Conservation (phyloP, 2,888 invertebrate genomes). For the Molanna angustata region DNA sequence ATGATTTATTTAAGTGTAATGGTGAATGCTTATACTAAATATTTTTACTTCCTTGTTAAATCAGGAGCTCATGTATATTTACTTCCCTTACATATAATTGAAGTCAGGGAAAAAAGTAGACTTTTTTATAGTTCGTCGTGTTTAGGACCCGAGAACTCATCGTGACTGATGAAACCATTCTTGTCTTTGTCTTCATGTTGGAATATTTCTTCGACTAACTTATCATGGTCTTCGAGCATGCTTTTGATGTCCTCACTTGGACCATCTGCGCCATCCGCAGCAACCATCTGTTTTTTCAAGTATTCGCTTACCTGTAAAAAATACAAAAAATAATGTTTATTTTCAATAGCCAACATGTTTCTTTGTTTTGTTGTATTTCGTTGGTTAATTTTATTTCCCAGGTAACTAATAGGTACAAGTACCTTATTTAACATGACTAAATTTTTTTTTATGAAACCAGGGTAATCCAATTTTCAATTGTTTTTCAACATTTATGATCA, state of each 20-base stretch:
- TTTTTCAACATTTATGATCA: no score
- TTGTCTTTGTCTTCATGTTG: slow-evolving; percentile 96
- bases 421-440: no score
- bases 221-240: slow-evolving; percentile 86
- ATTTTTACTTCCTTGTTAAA: slow-evolving; percentile 22
- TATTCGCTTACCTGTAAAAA: slow-evolving; percentile 79
- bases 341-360: no score
- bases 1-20: no score
- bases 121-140: slow-evolving; percentile 87
- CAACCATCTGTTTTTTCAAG: slow-evolving; percentile 87
- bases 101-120: slow-evolving; percentile 1
- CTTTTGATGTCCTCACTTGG: slow-evolving; percentile 75
- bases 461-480: no score
- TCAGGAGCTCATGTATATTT: slow-evolving; percentile 25
- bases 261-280: slow-evolving; percentile 67
- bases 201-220: slow-evolving; percentile 94
- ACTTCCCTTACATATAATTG: slow-evolving; percentile 6
- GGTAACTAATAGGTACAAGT: no score
- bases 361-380: no score
- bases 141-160: slow-evolving; percentile 95
- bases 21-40: not conserved
- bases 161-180: slow-evolving; percentile 93
- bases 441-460: no score
- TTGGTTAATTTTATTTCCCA: no score
- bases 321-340: no score